Conservation (phyloP, 2,888 invertebrate species). For the Fragum whitleyi region DNA sequence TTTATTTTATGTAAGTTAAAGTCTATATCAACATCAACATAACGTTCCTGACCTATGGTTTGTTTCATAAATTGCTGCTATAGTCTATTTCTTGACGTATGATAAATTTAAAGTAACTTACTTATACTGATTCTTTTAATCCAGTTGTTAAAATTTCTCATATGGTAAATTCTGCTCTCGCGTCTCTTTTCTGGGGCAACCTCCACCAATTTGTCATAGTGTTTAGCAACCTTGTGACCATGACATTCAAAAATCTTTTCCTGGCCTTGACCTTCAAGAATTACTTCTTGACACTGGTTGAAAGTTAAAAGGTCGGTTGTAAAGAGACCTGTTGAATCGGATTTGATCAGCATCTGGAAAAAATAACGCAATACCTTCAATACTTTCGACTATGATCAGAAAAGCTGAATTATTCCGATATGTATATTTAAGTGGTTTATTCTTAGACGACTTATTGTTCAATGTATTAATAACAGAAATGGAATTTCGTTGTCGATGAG, state of each 20-base stretch:
- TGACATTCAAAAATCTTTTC: conserved; percentile 28
- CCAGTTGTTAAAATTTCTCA: conserved; percentile 99
- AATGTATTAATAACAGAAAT: too few relatives aligned
- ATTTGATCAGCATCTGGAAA: background rate
- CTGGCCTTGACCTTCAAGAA: background rate
- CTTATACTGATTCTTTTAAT: conserved; percentile 97
- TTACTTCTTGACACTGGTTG: background rate
- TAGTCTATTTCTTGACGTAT: background rate
- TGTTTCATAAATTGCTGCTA: background rate
- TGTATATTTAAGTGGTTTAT: too few relatives aligned
- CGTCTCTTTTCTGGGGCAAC: conserved; percentile 91
- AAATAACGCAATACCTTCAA: too few relatives aligned
- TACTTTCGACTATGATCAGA: too few relatives aligned
- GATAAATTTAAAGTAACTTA: conserved; percentile 79
- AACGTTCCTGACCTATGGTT: background rate
- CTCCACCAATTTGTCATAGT: conserved; percentile 94
- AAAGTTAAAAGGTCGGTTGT: background rate
- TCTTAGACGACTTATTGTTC: too few relatives aligned
- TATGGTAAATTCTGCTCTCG: conserved; percentile 95
- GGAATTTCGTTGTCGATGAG: too few relatives aligned
- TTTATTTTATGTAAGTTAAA: background rate
- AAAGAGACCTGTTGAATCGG: background rate
- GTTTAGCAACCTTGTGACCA: conserved; percentile 90
- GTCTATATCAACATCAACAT: background rate
- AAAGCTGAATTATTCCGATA: too few relatives aligned